Evolutionary conservation across 2,797 vertebrate genomes (phyloP), one percentile per base, ranked within the genome.

Genomic region (Gymnocypris eckloni): DNA sequence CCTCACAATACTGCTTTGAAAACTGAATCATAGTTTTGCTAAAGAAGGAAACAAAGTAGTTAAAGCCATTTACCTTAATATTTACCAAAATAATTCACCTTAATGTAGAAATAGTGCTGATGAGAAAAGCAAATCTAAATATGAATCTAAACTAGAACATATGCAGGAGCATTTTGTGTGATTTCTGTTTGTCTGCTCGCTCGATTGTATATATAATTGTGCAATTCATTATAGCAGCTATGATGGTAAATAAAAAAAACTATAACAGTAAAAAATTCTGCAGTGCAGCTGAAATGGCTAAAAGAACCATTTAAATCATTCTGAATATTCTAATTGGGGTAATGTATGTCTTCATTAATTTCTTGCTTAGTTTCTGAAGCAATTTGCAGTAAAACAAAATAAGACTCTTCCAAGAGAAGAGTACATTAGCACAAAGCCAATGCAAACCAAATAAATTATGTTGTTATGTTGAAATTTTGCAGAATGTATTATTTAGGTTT

Each of bases 41-140:
- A 4, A 59, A 59, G 9, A 9, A 43, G 20, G 37, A n/a, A 71
- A n/a, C 25, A 75, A 50, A 39, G 75, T 8, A 56, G 33, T 56
- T 28, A 50, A 50, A 45, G 25, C 8, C 16, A 33, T 52, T 50
- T 18, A 33, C 25, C 16, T 2, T 20, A 75, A 52, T 5, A 20
- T 20, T 70, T 41, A 70, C 18, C 8, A 22, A 1, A 41, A 22
- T 41, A 41, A 11, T 70, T 70, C 20, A 70, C 33, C 10, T n/a
- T 56, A 54, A 77, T 15, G 75, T 37, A 39, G 6, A 75, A 39
- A 56, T 1, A 43, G 39, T 18, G 56, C 37, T 45, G 54, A 13
- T 28, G 56, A 48, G 22, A 79, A 43, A 78, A 61, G 13, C 22
- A 61, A 79, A 79, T 78, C 70, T n/a, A n/a, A 20, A 59, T 15